Conservation (phyloP, 2,888 invertebrate species). For the Zygothrica quintamaculata region DNA sequence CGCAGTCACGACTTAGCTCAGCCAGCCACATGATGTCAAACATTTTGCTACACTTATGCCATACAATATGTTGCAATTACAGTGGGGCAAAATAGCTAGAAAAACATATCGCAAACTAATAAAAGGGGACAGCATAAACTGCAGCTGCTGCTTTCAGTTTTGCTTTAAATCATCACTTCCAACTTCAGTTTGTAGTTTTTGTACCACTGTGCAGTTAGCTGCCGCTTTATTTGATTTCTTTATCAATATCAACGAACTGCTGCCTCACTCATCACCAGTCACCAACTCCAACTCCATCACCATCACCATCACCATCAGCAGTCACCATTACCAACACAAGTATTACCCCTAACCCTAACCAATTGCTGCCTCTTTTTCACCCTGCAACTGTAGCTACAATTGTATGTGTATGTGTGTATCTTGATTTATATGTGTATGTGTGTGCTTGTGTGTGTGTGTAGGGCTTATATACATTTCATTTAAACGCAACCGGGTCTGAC, state of each 20-base stretch:
- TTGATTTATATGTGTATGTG: slow-evolving; percentile 16
- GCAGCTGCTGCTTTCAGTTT: too few relatives aligned
- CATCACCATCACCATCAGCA: too few relatives aligned
- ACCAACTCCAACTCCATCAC: neutral
- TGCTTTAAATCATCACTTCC: too few relatives aligned
- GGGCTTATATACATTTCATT: slow-evolving; percentile 79
- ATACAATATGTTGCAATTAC: slow-evolving; percentile 71
- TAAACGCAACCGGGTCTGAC: slow-evolving; percentile 70
- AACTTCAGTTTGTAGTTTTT: neutral
- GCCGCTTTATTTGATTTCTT: slow-evolving; percentile 77
- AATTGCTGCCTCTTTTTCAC: slow-evolving; percentile 33
- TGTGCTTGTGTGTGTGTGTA: slow-evolving; percentile 34
- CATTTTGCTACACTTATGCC: slow-evolving; percentile 76
- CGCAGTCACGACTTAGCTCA: slow-evolving; percentile 34
- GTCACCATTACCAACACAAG: too few relatives aligned
- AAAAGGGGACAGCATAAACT: too few relatives aligned
- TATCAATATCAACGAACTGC: slow-evolving; percentile 77
- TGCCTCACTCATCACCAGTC: slow-evolving; percentile 44
- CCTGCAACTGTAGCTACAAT: slow-evolving; percentile 61
- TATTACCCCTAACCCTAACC: slow-evolving; percentile 12
- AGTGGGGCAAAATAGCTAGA: slow-evolving; percentile 37
- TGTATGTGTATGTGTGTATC: slow-evolving; percentile 21
- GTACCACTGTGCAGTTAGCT: slow-evolving; percentile 49
- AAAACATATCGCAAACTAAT: too few relatives aligned
- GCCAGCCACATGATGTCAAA: slow-evolving; percentile 77